Evolutionary conservation across 2,113 vertebrate genomes (phyloP).

Genomic region (Pelecanus crispus): DNA sequence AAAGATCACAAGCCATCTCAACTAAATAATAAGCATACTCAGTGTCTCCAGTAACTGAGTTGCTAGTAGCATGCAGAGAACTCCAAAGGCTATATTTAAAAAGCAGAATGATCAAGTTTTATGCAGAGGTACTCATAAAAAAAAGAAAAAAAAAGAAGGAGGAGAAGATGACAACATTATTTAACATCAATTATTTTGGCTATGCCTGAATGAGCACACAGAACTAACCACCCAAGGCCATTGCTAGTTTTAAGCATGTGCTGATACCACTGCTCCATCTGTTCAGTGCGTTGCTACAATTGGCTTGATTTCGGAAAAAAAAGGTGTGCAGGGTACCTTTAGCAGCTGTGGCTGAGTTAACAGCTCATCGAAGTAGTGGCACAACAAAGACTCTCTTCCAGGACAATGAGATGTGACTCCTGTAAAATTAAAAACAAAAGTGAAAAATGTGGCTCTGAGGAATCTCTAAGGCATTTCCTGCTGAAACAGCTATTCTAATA

Average conservation of each 20-base stretch:
- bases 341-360: background rate
- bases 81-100: background rate
- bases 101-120: background rate
- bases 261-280: background rate
- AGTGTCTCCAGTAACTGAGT: background rate
- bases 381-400: background rate
- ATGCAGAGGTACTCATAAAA: background rate
- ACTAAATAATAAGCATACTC: background rate
- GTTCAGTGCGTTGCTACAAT: background rate
- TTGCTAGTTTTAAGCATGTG: background rate
- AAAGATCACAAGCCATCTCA: background rate
- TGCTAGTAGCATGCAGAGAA: background rate
- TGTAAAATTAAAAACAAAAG: background rate
- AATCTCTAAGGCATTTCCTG: background rate
- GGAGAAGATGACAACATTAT: background rate
- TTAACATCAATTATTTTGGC: background rate
- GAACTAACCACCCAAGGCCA: background rate
- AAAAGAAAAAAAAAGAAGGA: background rate
- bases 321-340: background rate
- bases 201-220: background rate
- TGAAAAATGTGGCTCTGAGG: background rate
- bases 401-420: background rate
- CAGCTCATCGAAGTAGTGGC: background rate
- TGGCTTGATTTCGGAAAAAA: background rate
- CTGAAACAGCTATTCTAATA: background rate